Percentiles rank a stretch among this genome's conserved stretches.
Evolutionary conservation across 2,113 vertebrate species (phyloP).

Genomic region (Lanius collurio): DNA sequence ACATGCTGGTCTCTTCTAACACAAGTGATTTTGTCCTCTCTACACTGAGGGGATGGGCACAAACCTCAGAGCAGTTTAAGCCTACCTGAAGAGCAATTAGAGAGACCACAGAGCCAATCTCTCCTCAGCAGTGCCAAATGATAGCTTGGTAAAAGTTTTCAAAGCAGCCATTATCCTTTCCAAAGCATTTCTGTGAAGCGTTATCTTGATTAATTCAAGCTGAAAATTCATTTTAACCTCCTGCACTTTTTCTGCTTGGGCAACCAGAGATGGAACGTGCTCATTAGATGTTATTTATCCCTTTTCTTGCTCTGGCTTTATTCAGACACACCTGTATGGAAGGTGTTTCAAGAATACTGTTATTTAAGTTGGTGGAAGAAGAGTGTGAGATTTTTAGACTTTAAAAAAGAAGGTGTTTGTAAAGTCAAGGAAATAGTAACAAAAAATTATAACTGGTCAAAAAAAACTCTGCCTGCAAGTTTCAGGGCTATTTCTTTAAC

Average conservation of each 20-base stretch:
- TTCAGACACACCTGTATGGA: neutral
- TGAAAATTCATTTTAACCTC: neutral
- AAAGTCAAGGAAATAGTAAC: neutral
- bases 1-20: neutral
- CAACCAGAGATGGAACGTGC: neutral
- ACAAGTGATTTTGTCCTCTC: neutral
- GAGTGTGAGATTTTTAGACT: neutral
- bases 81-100: neutral
- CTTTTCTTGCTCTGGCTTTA: neutral
- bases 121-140: neutral
- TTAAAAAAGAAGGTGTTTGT: neutral
- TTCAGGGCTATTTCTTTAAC: neutral
- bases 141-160: neutral
- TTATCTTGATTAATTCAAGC: neutral
- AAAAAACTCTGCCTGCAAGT: neutral
- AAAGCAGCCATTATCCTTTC: neutral
- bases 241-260: neutral
- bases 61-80: neutral
- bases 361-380: neutral
- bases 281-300: neutral
- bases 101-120: neutral
- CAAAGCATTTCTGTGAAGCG: neutral
- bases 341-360: neutral
- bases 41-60: accelerated
- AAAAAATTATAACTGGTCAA: neutral